Conservation (phyloP, 2,113 vertebrate genomes). For the Poicephalus gulielmi region DNA sequence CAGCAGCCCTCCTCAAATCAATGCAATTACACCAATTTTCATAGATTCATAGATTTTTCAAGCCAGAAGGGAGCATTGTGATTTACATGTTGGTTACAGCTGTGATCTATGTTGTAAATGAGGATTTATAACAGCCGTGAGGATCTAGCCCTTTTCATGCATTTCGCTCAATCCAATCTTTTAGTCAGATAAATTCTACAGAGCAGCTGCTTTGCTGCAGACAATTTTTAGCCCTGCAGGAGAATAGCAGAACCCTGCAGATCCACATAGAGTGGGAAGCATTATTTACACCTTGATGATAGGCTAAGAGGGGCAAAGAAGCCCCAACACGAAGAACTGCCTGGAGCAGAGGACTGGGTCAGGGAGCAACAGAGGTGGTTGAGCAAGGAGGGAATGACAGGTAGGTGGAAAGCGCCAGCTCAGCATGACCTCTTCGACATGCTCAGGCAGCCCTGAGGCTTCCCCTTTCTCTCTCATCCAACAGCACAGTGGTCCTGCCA, state of each 20-base stretch:
- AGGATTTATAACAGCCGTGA: slow-evolving; percentile 28
- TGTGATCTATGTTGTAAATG: slow-evolving; percentile 47
- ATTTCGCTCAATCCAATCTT: slow-evolving; percentile 26
- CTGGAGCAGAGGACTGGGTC: neutral
- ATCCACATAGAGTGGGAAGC: neutral
- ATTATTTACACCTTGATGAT: neutral
- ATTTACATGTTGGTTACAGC: slow-evolving; percentile 49
- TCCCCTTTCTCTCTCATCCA: neutral
- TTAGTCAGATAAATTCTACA: neutral
- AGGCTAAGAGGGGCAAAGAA: neutral
- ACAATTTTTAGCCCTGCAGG: neutral
- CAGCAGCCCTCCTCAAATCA: slow-evolving; percentile 48
- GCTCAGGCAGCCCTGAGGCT: neutral
- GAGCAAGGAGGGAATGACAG: neutral
- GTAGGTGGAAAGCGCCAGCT: neutral
- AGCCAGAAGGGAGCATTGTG: slow-evolving; percentile 50
- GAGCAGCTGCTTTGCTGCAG: slow-evolving; percentile 7
- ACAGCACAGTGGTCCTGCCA: neutral
- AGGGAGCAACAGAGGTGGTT: neutral
- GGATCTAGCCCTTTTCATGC: neutral
- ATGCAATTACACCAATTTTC: slow-evolving; percentile 63
- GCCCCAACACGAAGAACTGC: neutral
- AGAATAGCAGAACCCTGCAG: neutral
- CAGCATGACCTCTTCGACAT: neutral
- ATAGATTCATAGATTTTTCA: slow-evolving; percentile 54